These are phyloP conservation scores for Asbolus verrucosus DNA, from an alignment of 1,140 invertebrate species.

Conservation along the genomic window DNA sequence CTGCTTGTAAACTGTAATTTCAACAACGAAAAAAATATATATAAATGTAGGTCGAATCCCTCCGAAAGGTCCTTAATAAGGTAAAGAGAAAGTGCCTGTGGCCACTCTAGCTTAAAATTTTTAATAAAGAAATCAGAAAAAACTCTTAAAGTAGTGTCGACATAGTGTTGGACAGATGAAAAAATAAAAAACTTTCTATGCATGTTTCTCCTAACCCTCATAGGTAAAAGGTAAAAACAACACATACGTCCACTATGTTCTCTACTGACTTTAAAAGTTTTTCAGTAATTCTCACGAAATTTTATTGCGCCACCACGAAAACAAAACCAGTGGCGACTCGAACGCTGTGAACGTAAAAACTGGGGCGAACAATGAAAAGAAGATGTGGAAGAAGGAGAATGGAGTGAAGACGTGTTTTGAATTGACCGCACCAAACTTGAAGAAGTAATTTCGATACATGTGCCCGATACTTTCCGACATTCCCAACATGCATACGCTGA, in stretches of 20 bases:
- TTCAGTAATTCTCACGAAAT: slow-evolving; percentile 70
- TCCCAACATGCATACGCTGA: neutral
- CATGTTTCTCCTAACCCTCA: slow-evolving; percentile 59
- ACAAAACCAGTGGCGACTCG: slow-evolving; percentile 70
- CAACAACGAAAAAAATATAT: slow-evolving; percentile 18
- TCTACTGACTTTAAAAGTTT: slow-evolving; percentile 57
- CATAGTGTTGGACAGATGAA: slow-evolving; percentile 39
- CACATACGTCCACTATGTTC: slow-evolving; percentile 56
- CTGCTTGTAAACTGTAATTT: slow-evolving; percentile 49
- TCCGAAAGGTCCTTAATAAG: slow-evolving; percentile 36
- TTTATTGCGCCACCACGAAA: slow-evolving; percentile 77
- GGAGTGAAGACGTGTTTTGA: slow-evolving; percentile 33
- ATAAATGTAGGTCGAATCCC: slow-evolving; percentile 29
- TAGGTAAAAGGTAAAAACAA: slow-evolving; percentile 60
- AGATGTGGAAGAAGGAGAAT: slow-evolving; percentile 63
- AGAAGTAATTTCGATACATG: slow-evolving; percentile 1
- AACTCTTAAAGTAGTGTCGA: slow-evolving; percentile 34
- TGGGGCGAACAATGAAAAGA: slow-evolving; percentile 65
- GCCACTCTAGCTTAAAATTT: slow-evolving; percentile 46
- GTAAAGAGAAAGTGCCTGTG: slow-evolving; percentile 44
- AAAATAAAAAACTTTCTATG: slow-evolving; percentile 37
- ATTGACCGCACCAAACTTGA: slow-evolving; percentile 31
- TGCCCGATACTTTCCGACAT: neutral
- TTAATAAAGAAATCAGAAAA: slow-evolving; percentile 35
- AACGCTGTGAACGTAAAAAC: slow-evolving; percentile 67